phyloP scores from a whole-genome alignment of 2,888 invertebrate genomes.

The Druceiella hillmani region DNA sequence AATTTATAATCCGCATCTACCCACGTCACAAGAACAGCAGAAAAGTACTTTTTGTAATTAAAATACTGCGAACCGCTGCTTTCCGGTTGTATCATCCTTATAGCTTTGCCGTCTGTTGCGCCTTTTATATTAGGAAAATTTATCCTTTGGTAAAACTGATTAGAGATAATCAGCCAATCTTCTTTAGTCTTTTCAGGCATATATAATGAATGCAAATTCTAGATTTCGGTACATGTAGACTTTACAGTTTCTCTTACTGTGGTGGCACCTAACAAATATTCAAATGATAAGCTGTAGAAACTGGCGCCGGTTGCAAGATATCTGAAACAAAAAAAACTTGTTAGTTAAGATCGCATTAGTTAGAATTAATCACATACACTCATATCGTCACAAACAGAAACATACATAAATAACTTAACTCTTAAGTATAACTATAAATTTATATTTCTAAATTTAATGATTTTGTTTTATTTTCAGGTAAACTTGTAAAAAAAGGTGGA shows the following conservation, averaged over 20 bases:
- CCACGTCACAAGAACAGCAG: conserved; percentile 23
- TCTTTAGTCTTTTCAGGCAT: conserved; percentile 10
- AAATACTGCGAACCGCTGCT: conserved; percentile 24
- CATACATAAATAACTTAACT: too few species aligned
- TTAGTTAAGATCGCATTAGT: conserved; percentile 7
- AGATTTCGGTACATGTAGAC: conserved; percentile 10
- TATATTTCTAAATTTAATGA: too few species aligned
- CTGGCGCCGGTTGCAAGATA: conserved; percentile 11
- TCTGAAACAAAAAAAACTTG: conserved; percentile 9
- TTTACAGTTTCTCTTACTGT: conserved; percentile 13
- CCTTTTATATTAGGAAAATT: conserved; percentile 30
- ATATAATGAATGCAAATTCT: conserved; percentile 9
- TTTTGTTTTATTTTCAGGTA: conserved; percentile 10
- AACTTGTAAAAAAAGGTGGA: conserved; percentile 9
- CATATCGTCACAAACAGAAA: too few species aligned
- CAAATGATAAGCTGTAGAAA: conserved; percentile 10
- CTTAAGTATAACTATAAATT: too few species aligned
- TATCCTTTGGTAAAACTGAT: too few species aligned
- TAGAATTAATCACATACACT: too few species aligned
- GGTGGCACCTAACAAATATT: conserved; percentile 11
- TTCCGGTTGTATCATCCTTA: conserved; percentile 25
- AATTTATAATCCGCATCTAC: conserved; percentile 23
- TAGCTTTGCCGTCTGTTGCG: conserved; percentile 27
- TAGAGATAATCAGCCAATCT: too few species aligned
- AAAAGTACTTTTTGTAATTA: conserved; percentile 28